A percentile compares a stretch with the other conserved stretches of the same genome.
phyloP scores from a whole-genome alignment of 2,113 vertebrate genomes.

The Takifugu flavidus region DNA sequence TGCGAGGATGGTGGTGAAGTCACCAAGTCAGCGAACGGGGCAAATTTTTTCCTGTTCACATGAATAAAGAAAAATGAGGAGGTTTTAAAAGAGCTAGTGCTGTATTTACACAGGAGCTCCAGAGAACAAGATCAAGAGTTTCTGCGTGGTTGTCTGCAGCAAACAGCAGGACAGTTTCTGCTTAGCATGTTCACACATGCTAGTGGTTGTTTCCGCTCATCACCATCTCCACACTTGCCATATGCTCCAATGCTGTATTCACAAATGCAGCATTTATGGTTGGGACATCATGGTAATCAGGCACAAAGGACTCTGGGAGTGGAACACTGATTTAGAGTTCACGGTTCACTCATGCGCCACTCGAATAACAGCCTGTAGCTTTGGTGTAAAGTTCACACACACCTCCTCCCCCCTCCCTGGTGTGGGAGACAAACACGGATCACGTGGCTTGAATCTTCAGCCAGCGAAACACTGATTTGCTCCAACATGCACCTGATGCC shows the following conservation, averaged over 20 bases:
- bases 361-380: not conserved
- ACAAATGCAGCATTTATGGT: no score
- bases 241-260: no score
- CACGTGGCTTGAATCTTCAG: not conserved
- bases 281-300: no score
- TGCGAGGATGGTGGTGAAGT: not conserved
- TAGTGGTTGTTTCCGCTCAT: no score
- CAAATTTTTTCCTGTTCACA: not conserved
- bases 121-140: no score
- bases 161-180: no score
- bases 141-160: no score
- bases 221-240: no score
- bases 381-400: not conserved
- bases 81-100: no score
- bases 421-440: conserved; percentile 5
- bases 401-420: not conserved
- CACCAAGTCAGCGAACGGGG: conserved; percentile 2
- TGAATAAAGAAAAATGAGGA: no score
- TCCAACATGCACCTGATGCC: conserved; percentile 21
- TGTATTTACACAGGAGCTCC: no score
- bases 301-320: not conserved
- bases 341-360: not conserved
- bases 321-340: not conserved
- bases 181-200: no score
- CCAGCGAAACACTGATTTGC: conserved; percentile 7